Evolutionary conservation across 2,113 vertebrate species (phyloP).

Genomic region (Apteryx owenii): DNA sequence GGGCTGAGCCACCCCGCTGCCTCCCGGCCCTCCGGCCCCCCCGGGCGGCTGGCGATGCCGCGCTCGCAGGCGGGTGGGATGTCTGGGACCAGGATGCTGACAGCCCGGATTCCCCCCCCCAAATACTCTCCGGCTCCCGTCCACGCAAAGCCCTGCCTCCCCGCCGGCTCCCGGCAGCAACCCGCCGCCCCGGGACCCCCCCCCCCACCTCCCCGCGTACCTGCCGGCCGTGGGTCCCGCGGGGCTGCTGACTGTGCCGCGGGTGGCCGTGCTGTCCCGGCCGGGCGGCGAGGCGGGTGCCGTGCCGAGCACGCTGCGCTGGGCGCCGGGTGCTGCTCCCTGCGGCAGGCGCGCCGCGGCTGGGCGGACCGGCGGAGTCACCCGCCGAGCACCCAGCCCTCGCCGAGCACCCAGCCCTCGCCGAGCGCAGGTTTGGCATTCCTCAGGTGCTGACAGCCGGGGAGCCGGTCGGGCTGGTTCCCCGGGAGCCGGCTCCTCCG

Average conservation of each 20-base stretch:
- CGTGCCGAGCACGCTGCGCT: neutral
- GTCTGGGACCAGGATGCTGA: neutral
- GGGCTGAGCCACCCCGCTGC: neutral
- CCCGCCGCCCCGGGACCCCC: neutral
- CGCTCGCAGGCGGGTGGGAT: too few species aligned
- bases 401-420: neutral
- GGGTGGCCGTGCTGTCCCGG: neutral
- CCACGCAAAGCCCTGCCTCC: too few species aligned
- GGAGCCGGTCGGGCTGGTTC: slow-evolving; percentile 80
- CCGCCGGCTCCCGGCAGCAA: neutral
- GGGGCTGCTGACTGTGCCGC: neutral
- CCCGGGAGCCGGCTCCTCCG: neutral
- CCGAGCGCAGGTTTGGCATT: slow-evolving; percentile 75
- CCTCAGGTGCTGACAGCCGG: slow-evolving; percentile 73
- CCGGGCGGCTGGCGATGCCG: too few species aligned
- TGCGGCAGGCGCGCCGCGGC: slow-evolving; percentile 19
- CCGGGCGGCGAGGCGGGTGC: neutral
- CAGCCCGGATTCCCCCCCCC: neutral
- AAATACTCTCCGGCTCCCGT: too few species aligned
- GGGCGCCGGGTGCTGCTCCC: neutral
- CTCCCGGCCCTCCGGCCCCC: too few species aligned
- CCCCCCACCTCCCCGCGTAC: neutral
- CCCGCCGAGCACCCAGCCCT: slow-evolving; percentile 47
- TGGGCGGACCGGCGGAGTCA: slow-evolving; percentile 67
- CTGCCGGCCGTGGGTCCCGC: neutral